These are phyloP conservation scores for Lasioglossum figueresi DNA, from an alignment of 2,888 invertebrate genomes.

Conservation along the genomic window DNA sequence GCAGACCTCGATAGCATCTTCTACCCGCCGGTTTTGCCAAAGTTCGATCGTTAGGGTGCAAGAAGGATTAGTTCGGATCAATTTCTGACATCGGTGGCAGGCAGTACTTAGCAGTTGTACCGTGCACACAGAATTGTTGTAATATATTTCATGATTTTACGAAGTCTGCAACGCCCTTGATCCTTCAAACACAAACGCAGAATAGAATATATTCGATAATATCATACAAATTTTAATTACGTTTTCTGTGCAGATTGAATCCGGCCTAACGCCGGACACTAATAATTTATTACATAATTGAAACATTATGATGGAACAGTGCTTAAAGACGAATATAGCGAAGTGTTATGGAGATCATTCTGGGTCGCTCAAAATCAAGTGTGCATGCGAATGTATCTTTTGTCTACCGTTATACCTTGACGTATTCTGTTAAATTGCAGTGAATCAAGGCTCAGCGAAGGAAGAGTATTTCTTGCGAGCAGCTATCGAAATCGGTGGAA, in stretches of 20 bases:
- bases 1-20: slow-evolving; percentile 1
- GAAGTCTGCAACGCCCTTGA: neutral
- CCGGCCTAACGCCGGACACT: too few relatives aligned
- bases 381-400: too few relatives aligned
- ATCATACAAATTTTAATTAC: too few relatives aligned
- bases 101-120: neutral
- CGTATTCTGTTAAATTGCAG: too few relatives aligned
- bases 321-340: too few relatives aligned
- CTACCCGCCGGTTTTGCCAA: neutral
- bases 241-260: too few relatives aligned
- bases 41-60: neutral
- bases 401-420: too few relatives aligned
- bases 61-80: neutral
- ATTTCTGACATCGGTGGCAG: neutral
- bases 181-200: neutral
- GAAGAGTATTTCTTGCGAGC: neutral
- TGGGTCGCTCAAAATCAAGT: too few relatives aligned
- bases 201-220: too few relatives aligned
- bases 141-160: neutral
- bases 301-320: too few relatives aligned
- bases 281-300: too few relatives aligned
- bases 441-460: neutral
- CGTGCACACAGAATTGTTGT: neutral
- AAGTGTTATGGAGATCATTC: too few relatives aligned
- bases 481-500: neutral